Percentiles rank a stretch among this genome's conserved stretches.
Conservation (phyloP, 1,140 invertebrate species). For the Neocloeon triangulifer region DNA sequence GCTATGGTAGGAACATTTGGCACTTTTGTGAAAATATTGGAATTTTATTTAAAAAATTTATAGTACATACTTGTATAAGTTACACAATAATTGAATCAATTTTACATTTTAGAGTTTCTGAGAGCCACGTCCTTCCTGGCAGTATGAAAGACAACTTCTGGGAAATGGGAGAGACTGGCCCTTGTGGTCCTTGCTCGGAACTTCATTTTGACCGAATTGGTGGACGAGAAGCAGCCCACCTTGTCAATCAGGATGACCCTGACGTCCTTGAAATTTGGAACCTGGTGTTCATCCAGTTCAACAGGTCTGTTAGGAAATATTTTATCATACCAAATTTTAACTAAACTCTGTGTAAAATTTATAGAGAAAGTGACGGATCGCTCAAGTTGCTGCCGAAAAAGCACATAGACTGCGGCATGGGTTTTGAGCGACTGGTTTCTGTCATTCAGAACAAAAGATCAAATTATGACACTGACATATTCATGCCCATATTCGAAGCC, state of each 20-base stretch:
- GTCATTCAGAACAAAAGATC: slow-evolving; percentile 92
- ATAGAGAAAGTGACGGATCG: slow-evolving; percentile 62
- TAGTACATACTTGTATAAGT: too few species aligned
- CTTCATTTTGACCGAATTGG: slow-evolving; percentile 96
- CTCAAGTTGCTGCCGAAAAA: slow-evolving; percentile 78
- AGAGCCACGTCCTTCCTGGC: slow-evolving; percentile 71
- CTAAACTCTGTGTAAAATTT: too few species aligned
- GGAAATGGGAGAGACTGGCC: slow-evolving; percentile 99
- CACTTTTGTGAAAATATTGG: too few species aligned
- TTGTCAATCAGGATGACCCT: slow-evolving; percentile 96
- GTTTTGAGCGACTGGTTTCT: slow-evolving; percentile 88
- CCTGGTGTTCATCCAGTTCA: slow-evolving; percentile 97
- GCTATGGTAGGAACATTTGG: too few species aligned
- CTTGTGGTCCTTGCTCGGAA: slow-evolving; percentile 97
- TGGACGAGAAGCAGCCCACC: slow-evolving; percentile 63
- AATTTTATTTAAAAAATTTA: too few species aligned
- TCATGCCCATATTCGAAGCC: slow-evolving; percentile 77
- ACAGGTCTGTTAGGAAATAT: too few species aligned
- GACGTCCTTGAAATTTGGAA: slow-evolving; percentile 99
- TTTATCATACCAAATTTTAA: too few species aligned
- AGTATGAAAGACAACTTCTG: slow-evolving; percentile 99
- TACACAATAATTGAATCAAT: too few species aligned
- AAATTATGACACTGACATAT: slow-evolving; percentile 98
- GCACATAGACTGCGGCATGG: slow-evolving; percentile 97
- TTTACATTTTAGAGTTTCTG: slow-evolving; percentile 49